Evolutionary conservation across 2,888 invertebrate species (phyloP).

Genomic region (Chalcosyrphus nemorum): DNA sequence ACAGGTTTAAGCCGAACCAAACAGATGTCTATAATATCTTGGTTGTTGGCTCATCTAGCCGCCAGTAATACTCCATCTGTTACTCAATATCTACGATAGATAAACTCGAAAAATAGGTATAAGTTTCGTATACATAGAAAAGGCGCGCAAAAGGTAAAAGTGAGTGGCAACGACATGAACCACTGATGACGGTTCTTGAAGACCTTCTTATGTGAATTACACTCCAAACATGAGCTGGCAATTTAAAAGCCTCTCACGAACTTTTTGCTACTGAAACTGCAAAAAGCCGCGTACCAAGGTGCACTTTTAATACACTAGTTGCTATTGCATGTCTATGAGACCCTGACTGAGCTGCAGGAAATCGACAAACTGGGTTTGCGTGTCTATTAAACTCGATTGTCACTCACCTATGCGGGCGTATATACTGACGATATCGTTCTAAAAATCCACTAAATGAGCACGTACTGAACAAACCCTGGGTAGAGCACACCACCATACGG

Average conservation of each 20-base stretch:
- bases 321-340: neutral
- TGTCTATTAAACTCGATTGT: neutral
- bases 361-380: slow-evolving; percentile 17
- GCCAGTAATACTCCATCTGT: slow-evolving; percentile 42
- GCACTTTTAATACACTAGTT: slow-evolving; percentile 2
- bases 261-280: neutral
- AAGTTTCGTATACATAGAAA: too few species aligned
- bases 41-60: slow-evolving; percentile 14
- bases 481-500: neutral
- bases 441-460: slow-evolving; percentile 24
- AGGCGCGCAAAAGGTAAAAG: slow-evolving; percentile 25
- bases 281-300: slow-evolving; percentile 32
- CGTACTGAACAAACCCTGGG: too few species aligned
- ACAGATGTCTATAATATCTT: slow-evolving; percentile 23
- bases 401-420: slow-evolving; percentile 32
- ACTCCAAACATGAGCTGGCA: neutral
- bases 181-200: slow-evolving; percentile 39
- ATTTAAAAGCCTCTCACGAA: neutral
- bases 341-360: slow-evolving; percentile 25
- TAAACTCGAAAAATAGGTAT: neutral
- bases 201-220: neutral
- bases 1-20: neutral
- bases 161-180: slow-evolving; percentile 22
- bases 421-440: neutral
- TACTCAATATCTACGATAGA: slow-evolving; percentile 55